Conservation (phyloP, 2,113 vertebrate species). For the Sisor rabdophorus region DNA sequence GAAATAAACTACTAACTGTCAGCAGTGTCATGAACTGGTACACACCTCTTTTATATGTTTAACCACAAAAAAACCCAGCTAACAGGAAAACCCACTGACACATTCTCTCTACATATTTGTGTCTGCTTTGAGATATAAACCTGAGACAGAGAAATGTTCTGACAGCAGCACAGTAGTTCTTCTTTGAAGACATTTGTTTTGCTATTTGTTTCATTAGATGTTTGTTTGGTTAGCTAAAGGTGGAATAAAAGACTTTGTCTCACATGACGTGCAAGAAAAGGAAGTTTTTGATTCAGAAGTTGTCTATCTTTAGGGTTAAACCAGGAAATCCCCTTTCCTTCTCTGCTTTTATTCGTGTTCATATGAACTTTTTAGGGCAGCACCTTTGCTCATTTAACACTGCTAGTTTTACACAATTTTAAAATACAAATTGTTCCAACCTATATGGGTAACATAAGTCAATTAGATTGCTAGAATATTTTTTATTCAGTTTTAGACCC, state of each 20-base stretch:
- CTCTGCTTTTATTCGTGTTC: not conserved
- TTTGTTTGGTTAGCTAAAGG: not conserved
- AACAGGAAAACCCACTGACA: constrained; percentile 20
- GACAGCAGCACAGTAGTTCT: not conserved
- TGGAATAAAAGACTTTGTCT: not conserved
- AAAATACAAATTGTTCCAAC: not conserved
- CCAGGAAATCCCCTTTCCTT: not conserved
- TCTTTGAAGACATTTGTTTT: not conserved
- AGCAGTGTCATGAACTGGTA: not conserved
- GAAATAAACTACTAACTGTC: not conserved
- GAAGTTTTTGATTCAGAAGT: not conserved
- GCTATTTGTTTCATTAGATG: not conserved
- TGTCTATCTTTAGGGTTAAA: not conserved
- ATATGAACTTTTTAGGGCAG: not conserved
- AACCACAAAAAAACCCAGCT: not conserved
- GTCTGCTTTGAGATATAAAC: constrained; percentile 14
- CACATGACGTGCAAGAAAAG: not conserved
- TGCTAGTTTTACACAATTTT: not conserved
- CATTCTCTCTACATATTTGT: constrained; percentile 11
- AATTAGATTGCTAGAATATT: not conserved
- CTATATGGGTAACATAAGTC: too few species aligned
- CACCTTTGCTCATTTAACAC: not conserved
- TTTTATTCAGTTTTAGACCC: not conserved
- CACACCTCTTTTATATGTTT: constrained; percentile 31
- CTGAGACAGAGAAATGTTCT: not conserved